These are phyloP conservation scores for Dipodomys ordii DNA, from an alignment of 2,113 vertebrate species.

Conservation along the genomic window DNA sequence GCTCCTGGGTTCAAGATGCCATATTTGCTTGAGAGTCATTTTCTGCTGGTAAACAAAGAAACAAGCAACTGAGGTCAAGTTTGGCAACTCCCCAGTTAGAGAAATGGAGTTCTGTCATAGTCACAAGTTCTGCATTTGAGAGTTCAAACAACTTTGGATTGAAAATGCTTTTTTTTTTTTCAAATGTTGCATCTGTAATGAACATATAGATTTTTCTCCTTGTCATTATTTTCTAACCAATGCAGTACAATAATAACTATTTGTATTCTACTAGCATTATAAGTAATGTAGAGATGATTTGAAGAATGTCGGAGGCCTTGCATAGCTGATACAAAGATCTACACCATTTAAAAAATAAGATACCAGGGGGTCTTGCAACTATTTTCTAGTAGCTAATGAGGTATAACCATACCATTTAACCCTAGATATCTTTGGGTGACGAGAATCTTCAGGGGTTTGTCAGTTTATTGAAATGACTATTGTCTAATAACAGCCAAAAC, in stretches of 20 bases:
- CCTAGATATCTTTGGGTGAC: background rate
- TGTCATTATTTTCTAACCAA: background rate
- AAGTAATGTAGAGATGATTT: background rate
- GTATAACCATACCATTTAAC: background rate
- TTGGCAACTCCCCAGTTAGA: background rate
- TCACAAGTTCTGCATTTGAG: background rate
- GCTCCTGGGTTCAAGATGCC: background rate
- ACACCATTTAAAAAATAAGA: background rate
- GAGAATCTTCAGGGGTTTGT: background rate
- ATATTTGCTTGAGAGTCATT: background rate
- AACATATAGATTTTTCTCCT: background rate
- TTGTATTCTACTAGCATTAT: background rate
- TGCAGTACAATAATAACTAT: background rate
- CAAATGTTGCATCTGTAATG: background rate
- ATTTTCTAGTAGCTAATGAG: background rate
- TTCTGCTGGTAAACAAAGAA: background rate
- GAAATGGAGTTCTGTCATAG: background rate
- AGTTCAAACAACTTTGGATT: background rate
- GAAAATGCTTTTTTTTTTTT: background rate
- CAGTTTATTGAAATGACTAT: background rate
- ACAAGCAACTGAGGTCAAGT: background rate
- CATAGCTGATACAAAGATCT: background rate
- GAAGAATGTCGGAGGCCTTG: background rate
- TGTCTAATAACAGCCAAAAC: background rate
- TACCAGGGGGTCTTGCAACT: background rate